Evolutionary conservation across 2,888 invertebrate genomes (phyloP).

Genomic region (Mallateleia sp.): DNA sequence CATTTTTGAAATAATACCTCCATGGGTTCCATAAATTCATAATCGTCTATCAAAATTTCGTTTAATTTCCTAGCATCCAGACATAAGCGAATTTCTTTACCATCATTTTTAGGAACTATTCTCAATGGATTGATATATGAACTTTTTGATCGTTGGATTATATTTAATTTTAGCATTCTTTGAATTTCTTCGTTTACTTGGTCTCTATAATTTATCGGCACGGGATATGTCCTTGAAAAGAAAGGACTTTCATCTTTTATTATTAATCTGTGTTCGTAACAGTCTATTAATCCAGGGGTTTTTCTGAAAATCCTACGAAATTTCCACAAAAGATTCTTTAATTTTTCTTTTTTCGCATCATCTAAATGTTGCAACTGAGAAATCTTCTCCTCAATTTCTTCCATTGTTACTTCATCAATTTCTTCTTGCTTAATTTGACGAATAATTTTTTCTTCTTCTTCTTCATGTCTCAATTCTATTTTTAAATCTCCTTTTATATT

Average conservation of each 20-base stretch:
- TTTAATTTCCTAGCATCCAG: slow-evolving; percentile 30
- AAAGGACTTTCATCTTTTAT: neutral
- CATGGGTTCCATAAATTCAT: slow-evolving; percentile 23
- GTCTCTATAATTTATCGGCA: slow-evolving; percentile 14
- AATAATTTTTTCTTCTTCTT: neutral
- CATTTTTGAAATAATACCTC: slow-evolving; percentile 14
- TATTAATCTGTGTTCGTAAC: neutral
- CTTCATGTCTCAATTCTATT: neutral
- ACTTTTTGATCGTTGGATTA: slow-evolving; percentile 14
- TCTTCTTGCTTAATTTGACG: too few species aligned
- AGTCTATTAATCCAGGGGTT: neutral
- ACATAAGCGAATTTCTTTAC: slow-evolving; percentile 14
- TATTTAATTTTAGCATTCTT: neutral
- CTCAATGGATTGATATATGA: slow-evolving; percentile 13
- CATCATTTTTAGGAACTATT: slow-evolving; percentile 6
- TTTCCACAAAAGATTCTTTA: too few species aligned
- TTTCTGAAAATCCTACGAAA: neutral
- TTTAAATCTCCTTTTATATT: neutral
- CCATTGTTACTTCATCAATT: too few species aligned
- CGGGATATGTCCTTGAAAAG: neutral
- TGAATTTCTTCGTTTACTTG: slow-evolving; percentile 18
- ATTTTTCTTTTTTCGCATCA: too few species aligned
- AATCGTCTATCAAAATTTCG: slow-evolving; percentile 16
- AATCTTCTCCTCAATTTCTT: too few species aligned
- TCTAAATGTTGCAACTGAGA: too few species aligned